Base-by-base conservation (phyloP, 2,888 invertebrate species). In the Hyalella azteca region DNA sequence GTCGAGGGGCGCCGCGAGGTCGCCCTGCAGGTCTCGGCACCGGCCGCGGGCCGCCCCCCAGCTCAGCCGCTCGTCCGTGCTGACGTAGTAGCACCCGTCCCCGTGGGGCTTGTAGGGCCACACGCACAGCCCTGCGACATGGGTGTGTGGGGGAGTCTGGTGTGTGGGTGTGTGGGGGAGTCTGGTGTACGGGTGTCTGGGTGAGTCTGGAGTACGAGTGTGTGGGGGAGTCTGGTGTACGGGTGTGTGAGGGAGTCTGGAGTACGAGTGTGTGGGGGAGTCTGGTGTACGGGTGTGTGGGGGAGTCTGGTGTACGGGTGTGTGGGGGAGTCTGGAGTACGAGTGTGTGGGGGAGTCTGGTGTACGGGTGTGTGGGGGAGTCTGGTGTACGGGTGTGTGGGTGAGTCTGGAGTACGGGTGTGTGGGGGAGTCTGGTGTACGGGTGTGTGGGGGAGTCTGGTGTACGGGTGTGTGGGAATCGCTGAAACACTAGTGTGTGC, bases 1-100 rank as follows among this genome's bases (percentile, higher is more conserved):
- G 77, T 48, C 40, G 13, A 1, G 29, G 15, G 82, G 82, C 1
- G 82, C 32, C 22, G 82, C 82, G 50, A 82, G 79, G 59, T 79
- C 79, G 3, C 82, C 82, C 77, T 82, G 82, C 19, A 82, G 50
- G 11, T 75, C 49, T 9, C 78, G 32, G 40, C 82, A 82, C 48
- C 78, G 79, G 0, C 60, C 77, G n/a, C 80, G 29, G n/a, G 82
- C 82, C 1, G 59, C 77, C 32, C 45, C 48, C 82, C 82, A 82
- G 26, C 13, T 79, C 19, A 80, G 80, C 9, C 82, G 76, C 49
- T 80, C 77, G n/a, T 82, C 82, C 54, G 39, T 76, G 73, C 59
- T 59, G 9, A 81, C 79, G 73, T 77, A 54, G 75, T 49, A 82
- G 32, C 82, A 82, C 48, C 77, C 48, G 39, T 41, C 77, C 7